phyloP scores from a whole-genome alignment of 2,888 invertebrate genomes.

The Diloba caeruleocephala region DNA sequence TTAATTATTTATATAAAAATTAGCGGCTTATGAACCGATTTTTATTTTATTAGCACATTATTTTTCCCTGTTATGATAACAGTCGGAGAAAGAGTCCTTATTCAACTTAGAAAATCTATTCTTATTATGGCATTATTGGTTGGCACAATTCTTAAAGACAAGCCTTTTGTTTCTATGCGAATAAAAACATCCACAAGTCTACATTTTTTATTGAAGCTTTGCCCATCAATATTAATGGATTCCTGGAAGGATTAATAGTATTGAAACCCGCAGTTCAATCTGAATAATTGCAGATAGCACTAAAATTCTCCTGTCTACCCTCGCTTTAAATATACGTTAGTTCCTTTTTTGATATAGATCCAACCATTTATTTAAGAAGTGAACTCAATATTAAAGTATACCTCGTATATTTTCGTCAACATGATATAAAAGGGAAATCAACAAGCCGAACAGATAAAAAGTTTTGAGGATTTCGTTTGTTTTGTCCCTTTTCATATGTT shows the following conservation, averaged over 20 bases:
- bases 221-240: conserved; percentile 66
- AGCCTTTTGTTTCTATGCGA: conserved; percentile 35
- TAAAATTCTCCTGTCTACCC: conserved; percentile 31
- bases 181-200: conserved; percentile 59
- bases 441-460: conserved; percentile 42
- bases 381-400: conserved; percentile 24
- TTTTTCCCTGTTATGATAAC: too few relatives aligned
- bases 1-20: too few relatives aligned
- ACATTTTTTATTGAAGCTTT: conserved; percentile 63
- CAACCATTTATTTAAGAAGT: conserved; percentile 36
- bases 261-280: conserved; percentile 78
- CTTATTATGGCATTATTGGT: too few relatives aligned
- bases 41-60: too few relatives aligned
- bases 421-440: conserved; percentile 37
- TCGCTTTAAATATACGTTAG: conserved; percentile 35
- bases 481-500: conserved; percentile 48
- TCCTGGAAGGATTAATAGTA: conserved; percentile 78
- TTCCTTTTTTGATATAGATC: conserved; percentile 29
- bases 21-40: too few relatives aligned
- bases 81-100: too few relatives aligned
- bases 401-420: conserved; percentile 15
- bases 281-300: conserved; percentile 75
- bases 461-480: conserved; percentile 39
- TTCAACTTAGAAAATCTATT: too few relatives aligned
- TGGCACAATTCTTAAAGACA: too few relatives aligned